Percentiles rank a stretch among this genome's conserved stretches.
phyloP scores from a whole-genome alignment of 2,797 vertebrate species.

The Salarias fasciatus region DNA sequence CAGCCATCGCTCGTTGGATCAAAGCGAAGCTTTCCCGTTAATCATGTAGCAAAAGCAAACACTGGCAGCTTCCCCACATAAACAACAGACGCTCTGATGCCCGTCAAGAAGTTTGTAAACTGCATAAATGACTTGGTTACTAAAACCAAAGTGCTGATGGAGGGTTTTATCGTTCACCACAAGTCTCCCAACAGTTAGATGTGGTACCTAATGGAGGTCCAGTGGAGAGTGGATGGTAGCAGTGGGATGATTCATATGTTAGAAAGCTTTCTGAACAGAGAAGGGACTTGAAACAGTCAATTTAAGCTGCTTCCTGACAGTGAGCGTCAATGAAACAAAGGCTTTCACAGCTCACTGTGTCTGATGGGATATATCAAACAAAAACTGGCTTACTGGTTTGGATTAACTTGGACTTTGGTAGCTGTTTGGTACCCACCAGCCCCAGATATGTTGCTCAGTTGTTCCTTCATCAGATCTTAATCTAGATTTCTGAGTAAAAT shows the following conservation, averaged over 20 bases:
- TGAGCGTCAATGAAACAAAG: no score
- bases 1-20: no score
- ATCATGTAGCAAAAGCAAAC: not conserved
- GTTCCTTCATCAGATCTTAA: no score
- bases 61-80: not conserved
- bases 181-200: constrained; percentile 14
- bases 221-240: not conserved
- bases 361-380: no score
- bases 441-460: no score
- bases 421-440: no score
- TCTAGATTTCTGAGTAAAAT: no score
- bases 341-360: no score
- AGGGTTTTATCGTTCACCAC: constrained; percentile 15
- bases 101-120: constrained; percentile 4
- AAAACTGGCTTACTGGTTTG: no score
- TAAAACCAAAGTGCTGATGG: not conserved
- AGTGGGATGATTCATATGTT: constrained; percentile 4
- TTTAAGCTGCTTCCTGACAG: not conserved
- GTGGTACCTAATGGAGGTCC: constrained; percentile 1
- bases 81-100: not conserved
- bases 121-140: not conserved
- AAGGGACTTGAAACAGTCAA: not conserved
- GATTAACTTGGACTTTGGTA: no score
- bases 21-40: not conserved
- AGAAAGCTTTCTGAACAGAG: not conserved